These are phyloP conservation scores for Nomia melanderi DNA, from an alignment of 1,140 invertebrate genomes.

Conservation along the genomic window DNA sequence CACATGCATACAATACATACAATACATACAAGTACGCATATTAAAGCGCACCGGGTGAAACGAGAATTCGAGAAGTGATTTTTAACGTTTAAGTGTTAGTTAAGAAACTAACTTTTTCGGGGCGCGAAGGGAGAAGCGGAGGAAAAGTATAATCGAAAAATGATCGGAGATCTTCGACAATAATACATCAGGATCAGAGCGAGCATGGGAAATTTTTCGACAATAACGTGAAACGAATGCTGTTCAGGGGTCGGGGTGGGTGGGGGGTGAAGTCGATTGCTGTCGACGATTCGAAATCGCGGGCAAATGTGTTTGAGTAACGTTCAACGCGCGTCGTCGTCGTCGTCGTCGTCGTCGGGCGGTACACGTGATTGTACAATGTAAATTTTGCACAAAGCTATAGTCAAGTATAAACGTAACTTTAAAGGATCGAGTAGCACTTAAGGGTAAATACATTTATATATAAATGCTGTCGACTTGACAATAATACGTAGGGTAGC, in stretches of 20 bases:
- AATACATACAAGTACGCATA: slow-evolving; percentile 3
- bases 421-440: slow-evolving; percentile 66
- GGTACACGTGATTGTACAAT: slow-evolving; percentile 66
- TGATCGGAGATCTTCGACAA: slow-evolving; percentile 48
- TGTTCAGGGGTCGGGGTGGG: slow-evolving; percentile 28
- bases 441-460: slow-evolving; percentile 75
- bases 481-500: slow-evolving; percentile 78
- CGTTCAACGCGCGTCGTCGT: slow-evolving; percentile 22
- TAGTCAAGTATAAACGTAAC: slow-evolving; percentile 71
- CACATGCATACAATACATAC: too few relatives aligned
- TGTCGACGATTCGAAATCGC: slow-evolving; percentile 12
- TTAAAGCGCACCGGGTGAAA: slow-evolving; percentile 21
- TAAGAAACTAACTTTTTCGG: slow-evolving; percentile 29
- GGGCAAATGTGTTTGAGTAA: neutral
- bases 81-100: slow-evolving; percentile 44
- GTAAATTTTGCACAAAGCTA: slow-evolving; percentile 78
- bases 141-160: neutral
- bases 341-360: slow-evolving; percentile 38
- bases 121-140: too few relatives aligned
- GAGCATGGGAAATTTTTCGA: slow-evolving; percentile 48
- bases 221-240: slow-evolving; percentile 60
- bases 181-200: slow-evolving; percentile 43
- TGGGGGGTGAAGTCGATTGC: slow-evolving; percentile 17
- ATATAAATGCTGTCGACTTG: slow-evolving; percentile 80
- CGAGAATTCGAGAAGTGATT: slow-evolving; percentile 39